A percentile compares a stretch with the other conserved stretches of the same genome.
These are phyloP conservation scores for Neodiprion lecontei DNA, from an alignment of 1,140 invertebrate genomes.

Conservation along the genomic window DNA sequence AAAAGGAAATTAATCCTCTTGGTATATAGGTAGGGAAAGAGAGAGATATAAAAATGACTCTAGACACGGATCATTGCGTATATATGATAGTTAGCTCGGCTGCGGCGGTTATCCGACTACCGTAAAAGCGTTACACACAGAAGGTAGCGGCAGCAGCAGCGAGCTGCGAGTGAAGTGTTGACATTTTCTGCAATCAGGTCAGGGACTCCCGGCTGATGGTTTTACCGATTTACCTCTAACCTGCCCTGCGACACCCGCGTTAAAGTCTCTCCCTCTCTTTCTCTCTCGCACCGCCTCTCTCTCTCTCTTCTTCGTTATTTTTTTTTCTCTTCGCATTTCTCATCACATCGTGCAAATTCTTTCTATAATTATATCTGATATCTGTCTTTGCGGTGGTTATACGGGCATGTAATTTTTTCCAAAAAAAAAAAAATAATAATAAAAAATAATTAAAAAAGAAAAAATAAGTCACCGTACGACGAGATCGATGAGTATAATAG, in stretches of 20 bases:
- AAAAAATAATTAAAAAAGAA: not conserved
- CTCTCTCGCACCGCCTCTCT: not conserved
- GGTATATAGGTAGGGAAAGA: not conserved
- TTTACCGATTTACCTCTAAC: slow-evolving; percentile 47
- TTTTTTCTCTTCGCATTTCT: not conserved
- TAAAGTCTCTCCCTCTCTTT: not conserved
- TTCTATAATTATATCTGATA: not conserved
- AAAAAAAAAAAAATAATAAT: not conserved
- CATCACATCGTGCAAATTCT: not conserved
- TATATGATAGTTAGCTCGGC: not conserved
- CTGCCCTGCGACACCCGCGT: slow-evolving; percentile 39
- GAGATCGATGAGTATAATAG: no score
- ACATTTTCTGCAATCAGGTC: slow-evolving; percentile 61
- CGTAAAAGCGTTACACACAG: not conserved
- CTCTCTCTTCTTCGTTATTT: not conserved
- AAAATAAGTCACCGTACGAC: not conserved
- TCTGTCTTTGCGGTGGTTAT: not conserved
- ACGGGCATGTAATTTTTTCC: not conserved
- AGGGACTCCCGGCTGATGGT: slow-evolving; percentile 44
- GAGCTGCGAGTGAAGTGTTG: slow-evolving; percentile 54
- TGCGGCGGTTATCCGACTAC: not conserved
- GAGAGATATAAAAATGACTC: not conserved
- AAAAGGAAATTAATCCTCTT: not conserved
- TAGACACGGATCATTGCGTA: not conserved
- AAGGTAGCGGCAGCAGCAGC: slow-evolving; percentile 16